Base-by-base conservation (phyloP, 2,113 vertebrate genomes). In the Alethe diademata region DNA sequence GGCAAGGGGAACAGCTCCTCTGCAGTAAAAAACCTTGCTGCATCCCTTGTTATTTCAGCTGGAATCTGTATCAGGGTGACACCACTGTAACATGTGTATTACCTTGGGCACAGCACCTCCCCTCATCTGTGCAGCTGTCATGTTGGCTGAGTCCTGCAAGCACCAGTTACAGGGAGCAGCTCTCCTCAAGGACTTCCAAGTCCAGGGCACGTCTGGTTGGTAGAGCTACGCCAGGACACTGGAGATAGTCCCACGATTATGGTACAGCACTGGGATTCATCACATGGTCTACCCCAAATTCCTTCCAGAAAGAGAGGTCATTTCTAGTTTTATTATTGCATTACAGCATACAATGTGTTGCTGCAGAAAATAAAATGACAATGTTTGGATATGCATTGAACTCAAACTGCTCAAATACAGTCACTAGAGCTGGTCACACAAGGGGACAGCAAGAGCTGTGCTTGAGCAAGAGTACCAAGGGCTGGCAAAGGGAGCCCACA, bases 21-120 rank as follows among this genome's bases (percentile, higher is more conserved):
- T 74, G 36, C 35, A 66, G 47, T 22, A 80, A 56, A 66, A 82
- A 74, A 47, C 19, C 35, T 76, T 87, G 43, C 43, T 43, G 65
- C 38, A 62, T 18, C 35, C 64, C 12, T 80, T 53, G 19, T 84
- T 72, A 56, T 74, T 81, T 82, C 66, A 38, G 33, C 11, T 35
- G 60, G 53, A 36, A 94, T 87, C 76, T 91, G 51, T 43, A 5
- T 7, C 69, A 43, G n/a, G 38, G 58, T 89, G 58, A 73, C 19
- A 28, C 23, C 31, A 40, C 25, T 0, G 0, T 33, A 91, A 71
- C 29, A 43, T 1, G 0, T 60, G 22, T 5, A 43, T 60, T 62
- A 62, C 84, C 78, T 84, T 8, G 5, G 65, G 47, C 60, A 47
- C 31, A 70, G 4, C 64, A 60, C 47, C 43, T 78, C 56, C 64